Evolutionary conservation across 2,113 vertebrate species (phyloP), one percentile per base, ranked within the genome.

Genomic region (Uria aalge): DNA sequence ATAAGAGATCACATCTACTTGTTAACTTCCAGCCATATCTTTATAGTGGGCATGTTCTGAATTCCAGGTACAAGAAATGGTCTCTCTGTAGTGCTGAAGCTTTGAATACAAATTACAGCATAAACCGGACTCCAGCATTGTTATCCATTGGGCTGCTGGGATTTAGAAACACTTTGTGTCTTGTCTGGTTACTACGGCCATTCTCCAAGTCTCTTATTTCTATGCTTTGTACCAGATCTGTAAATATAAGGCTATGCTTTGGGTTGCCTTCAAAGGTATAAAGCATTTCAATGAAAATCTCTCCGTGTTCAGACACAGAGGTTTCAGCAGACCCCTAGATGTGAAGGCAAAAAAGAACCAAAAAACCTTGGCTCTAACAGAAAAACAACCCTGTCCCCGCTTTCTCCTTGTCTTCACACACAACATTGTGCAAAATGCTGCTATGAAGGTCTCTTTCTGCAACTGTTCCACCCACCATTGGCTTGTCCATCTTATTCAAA

Each of bases 81-180:
- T 69, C 29, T 93, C 55, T 83, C 26, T 77, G 47, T 69, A 50
- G 38, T 41, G 56, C 50, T 90, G 63, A 94, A 86, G 56, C 38
- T 93, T 77, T 96, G 85, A 90, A 77, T 86, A 93, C 75, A 88
- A 93, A 92, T 93, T 86, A 50, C 21, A 78, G 47, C 30, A 48
- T 63, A 68, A 94, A 77, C 30, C 52, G 22, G 9, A 83, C 63
- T 90, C 82, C 41, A 88, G 66, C 68, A 26, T 92, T 88, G 74
- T 52, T 93, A 92, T 66, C 75, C 55, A 20, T 21, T 52, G 38
- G 55, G 50, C 62, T 74, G 63, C 41, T 43, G 92, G 64, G 75
- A 90, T 88, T 96, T 80, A 77, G 87, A 96, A 90, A 52, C 34
- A 63, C 71, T 85, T 82, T 77, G 53, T 68, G 15, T 73, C 41